A percentile compares a stretch with the other conserved stretches of the same genome.
These are phyloP conservation scores for Peribatodes rhomboidaria DNA, from an alignment of 2,888 invertebrate species.

Conservation along the genomic window DNA sequence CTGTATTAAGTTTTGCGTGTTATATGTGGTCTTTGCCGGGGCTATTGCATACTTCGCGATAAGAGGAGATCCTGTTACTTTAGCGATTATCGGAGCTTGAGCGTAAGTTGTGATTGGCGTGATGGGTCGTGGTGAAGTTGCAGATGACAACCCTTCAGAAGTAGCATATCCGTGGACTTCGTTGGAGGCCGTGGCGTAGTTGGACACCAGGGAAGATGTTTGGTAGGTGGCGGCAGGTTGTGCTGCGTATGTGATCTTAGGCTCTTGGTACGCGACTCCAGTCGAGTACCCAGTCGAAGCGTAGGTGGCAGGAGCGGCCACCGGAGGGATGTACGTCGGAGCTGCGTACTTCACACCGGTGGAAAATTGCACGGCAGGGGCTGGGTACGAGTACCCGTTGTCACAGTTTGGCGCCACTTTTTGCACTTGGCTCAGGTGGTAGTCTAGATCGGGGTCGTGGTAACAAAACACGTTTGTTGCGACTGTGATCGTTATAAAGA, in stretches of 20 bases:
- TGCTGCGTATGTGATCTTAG: slow-evolving; percentile 69
- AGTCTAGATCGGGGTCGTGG: slow-evolving; percentile 82
- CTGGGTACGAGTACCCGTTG: slow-evolving; percentile 85
- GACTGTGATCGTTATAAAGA: slow-evolving; percentile 57
- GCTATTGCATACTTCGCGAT: slow-evolving; percentile 71
- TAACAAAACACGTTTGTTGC: slow-evolving; percentile 69
- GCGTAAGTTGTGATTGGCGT: slow-evolving; percentile 78
- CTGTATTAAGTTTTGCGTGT: slow-evolving; percentile 71
- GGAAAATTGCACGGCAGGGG: slow-evolving; percentile 84
- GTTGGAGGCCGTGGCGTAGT: slow-evolving; percentile 62
- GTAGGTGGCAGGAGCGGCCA: slow-evolving; percentile 49
- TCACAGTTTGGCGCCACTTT: slow-evolving; percentile 65
- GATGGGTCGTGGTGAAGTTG: slow-evolving; percentile 67
- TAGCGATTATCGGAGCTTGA: slow-evolving; percentile 83
- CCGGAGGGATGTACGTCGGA: slow-evolving; percentile 52
- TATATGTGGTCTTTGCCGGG: slow-evolving; percentile 68
- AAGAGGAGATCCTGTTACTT: slow-evolving; percentile 81
- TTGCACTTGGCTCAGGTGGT: slow-evolving; percentile 78
- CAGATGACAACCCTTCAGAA: slow-evolving; percentile 80
- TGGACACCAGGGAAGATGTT: slow-evolving; percentile 53
- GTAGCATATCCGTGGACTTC: slow-evolving; percentile 86
- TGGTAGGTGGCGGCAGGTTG: slow-evolving; percentile 62
- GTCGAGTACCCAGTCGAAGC: slow-evolving; percentile 54
- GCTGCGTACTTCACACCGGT: slow-evolving; percentile 65
- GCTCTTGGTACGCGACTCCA: slow-evolving; percentile 64